Evolutionary conservation across 2,888 invertebrate genomes (phyloP), one percentile per base, ranked within the genome.

Genomic region (Napeogenes sylphis): DNA sequence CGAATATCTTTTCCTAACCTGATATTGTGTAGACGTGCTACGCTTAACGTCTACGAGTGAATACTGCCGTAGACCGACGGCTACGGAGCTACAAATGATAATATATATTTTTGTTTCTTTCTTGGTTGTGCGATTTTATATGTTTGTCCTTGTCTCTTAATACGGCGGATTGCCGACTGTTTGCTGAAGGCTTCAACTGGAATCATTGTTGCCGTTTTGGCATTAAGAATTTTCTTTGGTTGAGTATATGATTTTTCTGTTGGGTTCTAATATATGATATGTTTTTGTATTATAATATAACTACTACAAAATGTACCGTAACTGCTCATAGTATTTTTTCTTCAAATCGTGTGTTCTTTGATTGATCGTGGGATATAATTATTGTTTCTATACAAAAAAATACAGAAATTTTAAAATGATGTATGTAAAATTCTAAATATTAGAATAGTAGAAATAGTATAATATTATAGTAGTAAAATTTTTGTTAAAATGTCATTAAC

Each of bases 181-280:
- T 85, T 84, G 83, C 78, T 71, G 72, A 82, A 81, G 78, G 81
- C 83, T 85, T 80, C 76, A 80, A 78, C 78, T 75, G 74, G 80
- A 80, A 80, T 81, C 80, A 84, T 82, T 85, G 86, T 86, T 84
- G 83, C 78, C 78, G 72, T 83, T 85, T 87, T 78, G 75, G 75
- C 65, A 68, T 71, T 72, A 72, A 71, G 70, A 71, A 72, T 72
- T 74, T 70, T 73, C 68, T 72, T 71, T 73, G 70, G 69, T 71
- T 55, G 58, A 69, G 62, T 61, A 64, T 68, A 67, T 66, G 69
- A 72, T 70, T 66, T 64, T 58, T 67, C 61, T 62, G 59, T 51
- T 56, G 59, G 63, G 64, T 65, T 67, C 53, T 62, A 58, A 63
- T 46, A 21, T 35, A n/a, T 58, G 30, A n/a, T 30, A n/a, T 30